phyloP scores from a whole-genome alignment of 2,113 vertebrate species.

The Hepsetus odoe region DNA sequence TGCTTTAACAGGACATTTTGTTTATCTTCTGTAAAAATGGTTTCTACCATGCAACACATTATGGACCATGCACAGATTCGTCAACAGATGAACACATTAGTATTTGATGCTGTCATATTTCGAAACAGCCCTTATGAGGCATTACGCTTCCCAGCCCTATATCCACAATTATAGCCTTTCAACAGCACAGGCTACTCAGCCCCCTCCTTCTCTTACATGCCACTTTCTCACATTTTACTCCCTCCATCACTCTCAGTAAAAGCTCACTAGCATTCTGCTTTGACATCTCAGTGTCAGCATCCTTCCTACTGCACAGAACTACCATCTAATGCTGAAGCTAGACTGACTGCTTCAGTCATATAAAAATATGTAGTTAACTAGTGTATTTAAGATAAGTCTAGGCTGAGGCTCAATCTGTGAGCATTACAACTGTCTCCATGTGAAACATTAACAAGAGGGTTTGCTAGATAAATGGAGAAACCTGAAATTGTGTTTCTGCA shows the following conservation, averaged over 20 bases:
- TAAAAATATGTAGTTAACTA: conserved; percentile 1
- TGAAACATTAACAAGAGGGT: background rate
- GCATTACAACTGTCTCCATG: background rate
- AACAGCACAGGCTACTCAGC: background rate
- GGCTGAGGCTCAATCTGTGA: background rate
- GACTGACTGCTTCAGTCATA: background rate
- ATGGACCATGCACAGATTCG: background rate
- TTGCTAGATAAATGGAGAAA: background rate
- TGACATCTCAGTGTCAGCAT: background rate
- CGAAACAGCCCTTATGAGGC: background rate
- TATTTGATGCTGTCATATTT: background rate
- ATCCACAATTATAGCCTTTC: background rate
- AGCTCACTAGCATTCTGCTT: background rate
- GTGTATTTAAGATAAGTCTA: background rate
- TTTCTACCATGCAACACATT: background rate
- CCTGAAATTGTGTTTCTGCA: background rate
- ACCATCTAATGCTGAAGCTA: conserved; percentile 1
- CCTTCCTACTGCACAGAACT: background rate
- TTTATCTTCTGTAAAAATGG: background rate
- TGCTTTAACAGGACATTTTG: background rate
- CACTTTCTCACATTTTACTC: background rate
- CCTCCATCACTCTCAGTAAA: background rate
- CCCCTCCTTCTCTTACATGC: background rate
- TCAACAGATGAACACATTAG: background rate
- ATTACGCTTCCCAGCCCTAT: background rate